Percentiles rank a stretch among this genome's conserved stretches.
These are phyloP conservation scores for Hydropotes inermis DNA, from an alignment of 2,113 vertebrate genomes.

Conservation along the genomic window DNA sequence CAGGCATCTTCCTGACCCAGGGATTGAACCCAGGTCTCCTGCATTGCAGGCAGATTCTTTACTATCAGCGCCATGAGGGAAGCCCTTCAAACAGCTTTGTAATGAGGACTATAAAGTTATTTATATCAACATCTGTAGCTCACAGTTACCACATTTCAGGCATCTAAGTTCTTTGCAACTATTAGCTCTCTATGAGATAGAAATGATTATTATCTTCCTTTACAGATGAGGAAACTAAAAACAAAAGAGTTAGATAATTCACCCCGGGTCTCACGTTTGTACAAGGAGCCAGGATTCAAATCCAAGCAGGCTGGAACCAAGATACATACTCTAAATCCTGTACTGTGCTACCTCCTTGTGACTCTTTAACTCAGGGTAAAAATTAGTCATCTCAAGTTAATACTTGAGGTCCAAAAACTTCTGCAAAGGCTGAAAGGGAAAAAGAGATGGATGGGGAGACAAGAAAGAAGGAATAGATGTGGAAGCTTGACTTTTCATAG, in stretches of 20 bases:
- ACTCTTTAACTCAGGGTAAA: not conserved
- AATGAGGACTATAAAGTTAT: not conserved
- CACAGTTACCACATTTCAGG: not conserved
- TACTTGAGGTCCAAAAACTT: not conserved
- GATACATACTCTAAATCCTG: not conserved
- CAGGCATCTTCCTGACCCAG: not conserved
- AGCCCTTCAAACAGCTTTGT: not conserved
- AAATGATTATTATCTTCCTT: not conserved
- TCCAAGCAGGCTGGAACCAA: not conserved
- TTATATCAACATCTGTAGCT: not conserved
- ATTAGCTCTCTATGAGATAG: not conserved
- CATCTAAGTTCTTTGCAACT: not conserved
- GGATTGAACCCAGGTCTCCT: not conserved
- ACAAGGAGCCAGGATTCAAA: not conserved
- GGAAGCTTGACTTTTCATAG: not conserved
- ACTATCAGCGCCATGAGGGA: not conserved
- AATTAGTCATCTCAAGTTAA: not conserved
- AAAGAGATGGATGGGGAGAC: not conserved
- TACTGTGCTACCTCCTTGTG: not conserved
- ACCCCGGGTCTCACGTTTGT: accelerated
- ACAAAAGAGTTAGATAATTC: not conserved
- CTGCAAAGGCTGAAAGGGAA: not conserved
- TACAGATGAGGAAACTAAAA: constrained; percentile 25
- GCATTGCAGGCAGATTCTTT: not conserved
- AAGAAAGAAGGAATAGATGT: not conserved